phyloP scores from a whole-genome alignment of 2,797 vertebrate genomes.

The Cyprinella venusta region DNA sequence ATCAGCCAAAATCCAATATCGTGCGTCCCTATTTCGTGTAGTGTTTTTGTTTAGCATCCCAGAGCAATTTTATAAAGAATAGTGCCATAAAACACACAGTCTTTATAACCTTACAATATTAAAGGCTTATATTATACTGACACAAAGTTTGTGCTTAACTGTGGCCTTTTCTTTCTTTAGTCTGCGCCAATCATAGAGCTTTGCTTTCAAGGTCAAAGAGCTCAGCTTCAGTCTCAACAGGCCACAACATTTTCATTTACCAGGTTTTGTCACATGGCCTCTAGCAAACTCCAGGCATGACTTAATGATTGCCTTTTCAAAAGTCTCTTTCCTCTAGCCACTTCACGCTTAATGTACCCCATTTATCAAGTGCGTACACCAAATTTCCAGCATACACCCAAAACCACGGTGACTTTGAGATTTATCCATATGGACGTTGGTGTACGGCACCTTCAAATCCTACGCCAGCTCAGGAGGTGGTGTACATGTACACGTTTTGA shows the following conservation, averaged over 20 bases:
- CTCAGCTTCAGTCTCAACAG: constrained; percentile 41
- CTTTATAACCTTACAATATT: not conserved
- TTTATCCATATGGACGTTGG: no score
- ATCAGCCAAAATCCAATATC: no score
- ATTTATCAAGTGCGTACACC: no score
- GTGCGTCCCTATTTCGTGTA: no score
- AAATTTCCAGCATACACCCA: no score
- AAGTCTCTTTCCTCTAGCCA: constrained; percentile 27
- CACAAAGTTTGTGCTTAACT: not conserved
- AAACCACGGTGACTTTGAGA: no score
- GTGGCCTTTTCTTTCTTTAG: constrained; percentile 6
- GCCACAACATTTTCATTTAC: constrained; percentile 39
- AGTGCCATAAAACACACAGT: not conserved
- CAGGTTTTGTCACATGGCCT: constrained; percentile 38
- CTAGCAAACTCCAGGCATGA: constrained; percentile 45
- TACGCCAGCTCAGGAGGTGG: no score
- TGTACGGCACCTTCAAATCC: no score
- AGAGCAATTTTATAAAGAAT: not conserved
- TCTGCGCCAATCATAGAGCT: not conserved
- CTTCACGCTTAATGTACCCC: constrained; percentile 12
- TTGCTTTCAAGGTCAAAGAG: constrained; percentile 31
- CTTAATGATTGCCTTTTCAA: constrained; percentile 31
- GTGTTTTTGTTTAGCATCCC: not conserved
- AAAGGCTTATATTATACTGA: not conserved
- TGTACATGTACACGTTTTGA: no score